phyloP scores from a whole-genome alignment of 2,888 invertebrate genomes.

The Oscheius sp. region DNA sequence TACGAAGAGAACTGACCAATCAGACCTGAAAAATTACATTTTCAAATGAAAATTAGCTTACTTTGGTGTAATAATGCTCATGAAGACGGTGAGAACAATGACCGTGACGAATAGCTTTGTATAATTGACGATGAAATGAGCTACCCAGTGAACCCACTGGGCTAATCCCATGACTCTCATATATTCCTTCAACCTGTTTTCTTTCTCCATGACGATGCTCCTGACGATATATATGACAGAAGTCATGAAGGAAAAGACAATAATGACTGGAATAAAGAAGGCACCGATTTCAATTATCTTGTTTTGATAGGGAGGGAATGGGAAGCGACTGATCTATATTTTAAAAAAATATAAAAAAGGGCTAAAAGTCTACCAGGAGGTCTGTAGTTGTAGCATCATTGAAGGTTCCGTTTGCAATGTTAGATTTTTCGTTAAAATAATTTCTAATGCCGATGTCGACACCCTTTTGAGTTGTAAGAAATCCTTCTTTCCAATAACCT shows the following conservation, averaged over 20 bases:
- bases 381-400: neutral
- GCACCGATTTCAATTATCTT: slow-evolving; percentile 62
- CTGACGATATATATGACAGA: slow-evolving; percentile 82
- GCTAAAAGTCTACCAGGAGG: neutral
- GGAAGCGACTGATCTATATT: slow-evolving; percentile 43
- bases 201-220: slow-evolving; percentile 81
- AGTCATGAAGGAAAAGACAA: slow-evolving; percentile 84
- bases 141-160: slow-evolving; percentile 85
- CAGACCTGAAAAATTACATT: slow-evolving; percentile 36
- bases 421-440: neutral
- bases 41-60: slow-evolving; percentile 12
- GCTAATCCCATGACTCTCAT: slow-evolving; percentile 91
- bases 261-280: slow-evolving; percentile 78
- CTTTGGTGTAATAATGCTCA: slow-evolving; percentile 41
- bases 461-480: slow-evolving; percentile 78
- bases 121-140: slow-evolving; percentile 79
- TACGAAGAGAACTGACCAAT: slow-evolving; percentile 56
- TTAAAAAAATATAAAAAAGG: slow-evolving; percentile 1
- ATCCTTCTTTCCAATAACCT: slow-evolving; percentile 78
- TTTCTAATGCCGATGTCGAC: slow-evolving; percentile 73
- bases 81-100: slow-evolving; percentile 38
- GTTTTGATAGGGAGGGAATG: slow-evolving; percentile 59
- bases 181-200: slow-evolving; percentile 83
- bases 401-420: too few species aligned
- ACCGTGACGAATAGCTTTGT: slow-evolving; percentile 58